Evolutionary conservation across 2,113 vertebrate genomes (phyloP).

Genomic region (Apus apus): DNA sequence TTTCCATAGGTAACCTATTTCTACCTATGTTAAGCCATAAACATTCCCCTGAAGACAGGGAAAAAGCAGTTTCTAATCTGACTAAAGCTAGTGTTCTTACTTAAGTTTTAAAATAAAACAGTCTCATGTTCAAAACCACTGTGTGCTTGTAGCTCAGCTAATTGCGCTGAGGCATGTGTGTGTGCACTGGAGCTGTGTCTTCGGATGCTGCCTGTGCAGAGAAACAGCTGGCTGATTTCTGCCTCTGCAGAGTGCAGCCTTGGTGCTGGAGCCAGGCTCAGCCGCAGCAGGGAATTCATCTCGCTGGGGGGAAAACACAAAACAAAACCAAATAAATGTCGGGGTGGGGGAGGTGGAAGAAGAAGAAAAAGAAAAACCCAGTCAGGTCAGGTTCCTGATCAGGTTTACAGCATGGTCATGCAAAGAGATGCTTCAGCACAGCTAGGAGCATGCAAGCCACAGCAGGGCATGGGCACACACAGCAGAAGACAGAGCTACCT

Average conservation of each 20-base stretch:
- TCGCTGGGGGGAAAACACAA: background rate
- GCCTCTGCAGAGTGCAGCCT: background rate
- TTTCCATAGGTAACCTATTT: background rate
- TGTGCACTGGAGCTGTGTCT: background rate
- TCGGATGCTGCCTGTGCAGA: rapidly evolving
- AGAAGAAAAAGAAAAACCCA: rapidly evolving
- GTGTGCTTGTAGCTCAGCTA: background rate
- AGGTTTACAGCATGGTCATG: background rate
- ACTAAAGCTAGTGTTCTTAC: background rate
- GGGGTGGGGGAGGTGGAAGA: too few relatives aligned
- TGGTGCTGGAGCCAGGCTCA: background rate
- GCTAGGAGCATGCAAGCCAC: background rate
- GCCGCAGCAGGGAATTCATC: background rate
- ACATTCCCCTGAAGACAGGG: conserved; percentile 10
- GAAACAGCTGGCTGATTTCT: background rate
- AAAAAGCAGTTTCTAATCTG: background rate
- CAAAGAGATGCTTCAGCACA: background rate
- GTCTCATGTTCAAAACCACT: background rate
- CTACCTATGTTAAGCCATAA: background rate
- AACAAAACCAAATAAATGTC: background rate
- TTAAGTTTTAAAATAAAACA: background rate
- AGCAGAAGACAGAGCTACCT: background rate
- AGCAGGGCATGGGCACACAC: background rate
- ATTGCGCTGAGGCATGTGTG: background rate
- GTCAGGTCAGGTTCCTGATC: background rate